Evolutionary conservation across 2,797 vertebrate species (phyloP).

Genomic region (Linurgus olivaceus): DNA sequence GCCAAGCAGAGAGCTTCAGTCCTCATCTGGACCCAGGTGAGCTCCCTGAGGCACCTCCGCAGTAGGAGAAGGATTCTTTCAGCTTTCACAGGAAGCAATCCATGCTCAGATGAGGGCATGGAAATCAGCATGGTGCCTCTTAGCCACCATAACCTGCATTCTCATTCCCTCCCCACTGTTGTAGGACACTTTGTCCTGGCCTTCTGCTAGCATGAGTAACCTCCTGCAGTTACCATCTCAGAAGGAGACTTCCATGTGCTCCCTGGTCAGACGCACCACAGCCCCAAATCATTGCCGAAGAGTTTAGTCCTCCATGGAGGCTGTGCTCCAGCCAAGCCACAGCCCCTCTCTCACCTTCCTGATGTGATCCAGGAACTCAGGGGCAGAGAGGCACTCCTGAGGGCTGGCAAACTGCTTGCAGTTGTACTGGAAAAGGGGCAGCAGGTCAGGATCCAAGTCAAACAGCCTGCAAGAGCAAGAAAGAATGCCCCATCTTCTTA

Average conservation of each 20-base stretch:
- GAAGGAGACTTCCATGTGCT: fast-evolving
- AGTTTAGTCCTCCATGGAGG: neutral
- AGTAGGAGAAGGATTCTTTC: neutral
- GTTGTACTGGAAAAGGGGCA: constrained; percentile 90
- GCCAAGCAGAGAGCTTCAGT: neutral
- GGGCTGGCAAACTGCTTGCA: constrained; percentile 83
- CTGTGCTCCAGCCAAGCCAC: neutral
- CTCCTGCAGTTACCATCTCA: neutral
- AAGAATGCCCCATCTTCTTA: neutral
- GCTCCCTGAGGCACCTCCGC: neutral
- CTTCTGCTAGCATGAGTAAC: neutral
- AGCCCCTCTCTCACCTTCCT: constrained; percentile 84
- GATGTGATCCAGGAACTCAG: constrained; percentile 92
- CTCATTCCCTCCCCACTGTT: neutral
- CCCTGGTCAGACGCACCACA: neutral
- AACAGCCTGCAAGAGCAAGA: constrained; percentile 82
- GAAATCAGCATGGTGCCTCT: neutral
- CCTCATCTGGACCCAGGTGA: neutral
- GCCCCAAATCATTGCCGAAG: neutral
- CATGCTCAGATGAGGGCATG: neutral
- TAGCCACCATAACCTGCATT: neutral
- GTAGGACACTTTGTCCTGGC: neutral
- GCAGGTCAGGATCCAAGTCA: constrained; percentile 89
- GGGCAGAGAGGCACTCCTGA: constrained; percentile 89
- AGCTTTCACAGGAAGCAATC: neutral